These are phyloP conservation scores for Graptemys geographica DNA, from an alignment of 2,797 vertebrate species.

Conservation along the genomic window DNA sequence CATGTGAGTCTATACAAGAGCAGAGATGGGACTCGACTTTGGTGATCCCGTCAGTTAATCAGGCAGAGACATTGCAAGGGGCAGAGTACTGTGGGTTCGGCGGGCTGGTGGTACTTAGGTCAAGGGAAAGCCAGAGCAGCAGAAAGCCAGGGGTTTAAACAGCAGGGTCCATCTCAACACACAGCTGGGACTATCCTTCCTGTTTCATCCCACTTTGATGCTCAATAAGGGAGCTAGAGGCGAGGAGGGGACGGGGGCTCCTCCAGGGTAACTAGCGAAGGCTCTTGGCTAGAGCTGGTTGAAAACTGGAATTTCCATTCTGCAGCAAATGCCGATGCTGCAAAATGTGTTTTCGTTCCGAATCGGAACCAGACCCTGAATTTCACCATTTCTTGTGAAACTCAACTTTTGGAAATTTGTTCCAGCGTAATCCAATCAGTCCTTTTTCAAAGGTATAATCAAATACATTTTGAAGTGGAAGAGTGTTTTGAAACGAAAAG, in stretches of 20 bases:
- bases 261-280: background rate
- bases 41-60: background rate
- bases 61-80: background rate
- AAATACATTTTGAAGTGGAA: background rate
- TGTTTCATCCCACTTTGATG: background rate
- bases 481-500: background rate
- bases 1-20: background rate
- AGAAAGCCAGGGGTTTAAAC: background rate
- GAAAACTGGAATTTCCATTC: background rate
- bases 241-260: background rate
- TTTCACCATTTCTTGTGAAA: background rate
- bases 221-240: accelerated
- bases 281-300: no score
- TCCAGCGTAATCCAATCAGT: background rate
- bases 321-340: background rate
- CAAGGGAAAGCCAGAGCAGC: background rate
- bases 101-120: background rate
- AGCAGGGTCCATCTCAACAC: background rate
- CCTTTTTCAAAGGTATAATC: background rate
- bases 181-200: background rate
- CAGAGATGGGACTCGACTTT: no score
- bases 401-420: background rate
- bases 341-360: background rate
- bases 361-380: background rate
- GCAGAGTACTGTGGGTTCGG: background rate